Evolutionary conservation across 1,140 invertebrate species (phyloP).

Genomic region (Drosophila serrata): DNA sequence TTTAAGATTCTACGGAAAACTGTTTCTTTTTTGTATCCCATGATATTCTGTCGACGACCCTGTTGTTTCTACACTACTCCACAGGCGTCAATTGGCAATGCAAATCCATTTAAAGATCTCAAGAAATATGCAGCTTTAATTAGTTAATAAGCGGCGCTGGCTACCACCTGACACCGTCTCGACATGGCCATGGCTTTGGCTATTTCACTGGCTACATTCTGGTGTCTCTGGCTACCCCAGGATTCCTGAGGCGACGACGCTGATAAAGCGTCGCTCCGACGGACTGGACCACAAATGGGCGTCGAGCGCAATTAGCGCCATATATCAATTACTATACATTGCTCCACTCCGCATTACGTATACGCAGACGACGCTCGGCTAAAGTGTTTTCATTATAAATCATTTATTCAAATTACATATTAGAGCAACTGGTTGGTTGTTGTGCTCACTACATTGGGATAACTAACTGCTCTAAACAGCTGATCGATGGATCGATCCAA

Average conservation of each 20-base stretch:
- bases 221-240: constrained; percentile 43
- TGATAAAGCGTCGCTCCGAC: constrained; percentile 60
- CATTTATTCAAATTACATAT: constrained; percentile 80
- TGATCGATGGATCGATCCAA: constrained; percentile 45
- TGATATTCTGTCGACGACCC: background rate
- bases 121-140: constrained; percentile 80
- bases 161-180: constrained; percentile 68
- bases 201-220: constrained; percentile 33
- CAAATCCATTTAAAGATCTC: constrained; percentile 72
- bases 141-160: constrained; percentile 72
- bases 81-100: constrained; percentile 42
- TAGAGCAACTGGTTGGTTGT: constrained; percentile 60
- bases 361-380: constrained; percentile 64
- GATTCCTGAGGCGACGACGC: constrained; percentile 72
- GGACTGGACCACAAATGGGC: constrained; percentile 62
- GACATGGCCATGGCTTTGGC: constrained; percentile 37
- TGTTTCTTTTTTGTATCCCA: too few species aligned
- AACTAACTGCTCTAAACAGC: constrained; percentile 36
- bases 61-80: constrained; percentile 23
- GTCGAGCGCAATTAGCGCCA: constrained; percentile 78
- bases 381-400: constrained; percentile 82
- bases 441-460: constrained; percentile 28
- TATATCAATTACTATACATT: constrained; percentile 77
- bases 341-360: constrained; percentile 62
- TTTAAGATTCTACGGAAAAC: background rate